Evolutionary conservation across 2,797 vertebrate genomes (phyloP).

Genomic region (Gymnoscopelus microlampas): DNA sequence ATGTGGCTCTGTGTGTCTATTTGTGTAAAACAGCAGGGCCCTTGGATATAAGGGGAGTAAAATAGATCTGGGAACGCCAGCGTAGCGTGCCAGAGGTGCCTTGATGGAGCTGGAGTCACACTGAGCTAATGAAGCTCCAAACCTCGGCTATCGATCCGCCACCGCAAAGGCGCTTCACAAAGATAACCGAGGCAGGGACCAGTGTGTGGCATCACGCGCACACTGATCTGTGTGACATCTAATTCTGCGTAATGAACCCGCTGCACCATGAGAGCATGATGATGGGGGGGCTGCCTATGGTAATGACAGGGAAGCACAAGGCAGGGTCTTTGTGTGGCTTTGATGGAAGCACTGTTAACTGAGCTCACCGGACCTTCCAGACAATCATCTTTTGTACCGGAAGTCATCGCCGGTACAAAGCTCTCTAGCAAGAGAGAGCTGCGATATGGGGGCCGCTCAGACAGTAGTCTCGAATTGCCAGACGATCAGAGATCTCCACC

Average conservation of each 20-base stretch:
- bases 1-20: slow-evolving; percentile 42
- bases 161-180: slow-evolving; percentile 65
- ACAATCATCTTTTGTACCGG: slow-evolving; percentile 9
- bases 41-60: slow-evolving; percentile 45
- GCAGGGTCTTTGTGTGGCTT: slow-evolving; percentile 62
- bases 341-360: slow-evolving; percentile 45
- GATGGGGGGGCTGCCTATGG: slow-evolving; percentile 68
- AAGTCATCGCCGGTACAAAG: slow-evolving; percentile 34
- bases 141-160: slow-evolving; percentile 76
- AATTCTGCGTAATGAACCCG: slow-evolving; percentile 79
- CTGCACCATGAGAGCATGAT: slow-evolving; percentile 64
- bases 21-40: slow-evolving; percentile 71
- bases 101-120: slow-evolving; percentile 74
- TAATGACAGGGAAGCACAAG: slow-evolving; percentile 66
- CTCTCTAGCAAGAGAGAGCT: slow-evolving; percentile 7
- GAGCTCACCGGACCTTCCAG: slow-evolving; percentile 43
- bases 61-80: slow-evolving; percentile 18
- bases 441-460: slow-evolving; percentile 11
- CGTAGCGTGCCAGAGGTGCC: slow-evolving; percentile 67
- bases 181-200: slow-evolving; percentile 73
- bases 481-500: too few relatives aligned
- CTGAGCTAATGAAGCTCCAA: slow-evolving; percentile 78
- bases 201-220: slow-evolving; percentile 70
- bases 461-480: too few relatives aligned
- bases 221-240: slow-evolving; percentile 80